phyloP scores from a whole-genome alignment of 2,113 vertebrate species.

The Uropsilus gracilis region DNA sequence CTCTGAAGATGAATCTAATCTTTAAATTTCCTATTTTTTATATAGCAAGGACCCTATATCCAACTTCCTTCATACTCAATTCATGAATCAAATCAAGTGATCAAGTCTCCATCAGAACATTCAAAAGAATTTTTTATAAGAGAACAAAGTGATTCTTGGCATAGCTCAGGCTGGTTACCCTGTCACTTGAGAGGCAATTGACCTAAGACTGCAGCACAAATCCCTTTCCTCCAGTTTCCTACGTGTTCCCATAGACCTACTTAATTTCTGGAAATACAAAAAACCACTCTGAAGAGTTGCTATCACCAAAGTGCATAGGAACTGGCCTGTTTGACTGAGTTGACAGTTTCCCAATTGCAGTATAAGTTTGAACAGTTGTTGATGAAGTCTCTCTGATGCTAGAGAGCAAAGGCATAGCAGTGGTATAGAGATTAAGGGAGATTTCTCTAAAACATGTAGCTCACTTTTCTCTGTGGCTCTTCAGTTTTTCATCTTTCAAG shows the following conservation, averaged over 20 bases:
- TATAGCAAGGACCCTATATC: neutral
- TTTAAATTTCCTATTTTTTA: neutral
- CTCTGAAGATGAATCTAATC: neutral
- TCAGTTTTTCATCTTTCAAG: neutral
- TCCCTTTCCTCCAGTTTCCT: neutral
- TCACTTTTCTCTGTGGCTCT: neutral
- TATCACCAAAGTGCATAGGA: rapidly evolving
- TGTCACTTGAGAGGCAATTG: neutral
- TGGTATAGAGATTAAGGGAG: rapidly evolving
- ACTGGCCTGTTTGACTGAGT: too few relatives aligned
- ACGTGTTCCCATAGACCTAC: neutral
- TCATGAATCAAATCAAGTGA: neutral
- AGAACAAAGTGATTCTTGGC: neutral
- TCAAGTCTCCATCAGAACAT: neutral
- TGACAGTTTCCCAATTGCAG: rapidly evolving
- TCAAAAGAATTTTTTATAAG: neutral
- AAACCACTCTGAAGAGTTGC: neutral
- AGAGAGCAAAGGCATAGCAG: neutral
- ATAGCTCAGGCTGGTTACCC: neutral
- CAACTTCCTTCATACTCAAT: neutral
- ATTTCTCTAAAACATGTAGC: neutral
- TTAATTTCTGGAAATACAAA: neutral
- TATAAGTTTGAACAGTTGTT: neutral
- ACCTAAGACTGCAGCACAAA: neutral
- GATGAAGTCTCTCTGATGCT: neutral